phyloP scores from a whole-genome alignment of 2,888 invertebrate genomes.

The Nemapogon koenigi region DNA sequence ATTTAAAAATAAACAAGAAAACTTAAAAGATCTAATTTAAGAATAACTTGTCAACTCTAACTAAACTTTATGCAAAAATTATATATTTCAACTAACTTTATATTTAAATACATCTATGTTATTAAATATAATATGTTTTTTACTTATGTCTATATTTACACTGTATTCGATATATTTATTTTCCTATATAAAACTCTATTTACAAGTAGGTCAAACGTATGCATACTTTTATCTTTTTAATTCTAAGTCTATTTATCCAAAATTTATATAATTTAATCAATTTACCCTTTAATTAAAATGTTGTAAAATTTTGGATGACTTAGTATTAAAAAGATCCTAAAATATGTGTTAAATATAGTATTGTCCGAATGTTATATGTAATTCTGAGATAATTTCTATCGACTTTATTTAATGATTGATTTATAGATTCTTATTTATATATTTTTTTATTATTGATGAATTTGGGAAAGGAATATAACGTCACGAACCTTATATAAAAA shows the following conservation, averaged over 20 bases:
- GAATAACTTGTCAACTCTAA: not conserved
- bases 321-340: no score
- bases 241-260: no score
- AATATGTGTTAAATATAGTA: conserved; percentile 48
- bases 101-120: conserved; percentile 23
- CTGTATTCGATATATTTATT: conserved; percentile 3
- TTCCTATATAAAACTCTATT: not conserved
- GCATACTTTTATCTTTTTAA: no score
- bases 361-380: conserved; percentile 59
- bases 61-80: not conserved
- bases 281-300: no score
- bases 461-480: no score
- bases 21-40: not conserved
- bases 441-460: no score
- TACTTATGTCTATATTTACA: conserved; percentile 7
- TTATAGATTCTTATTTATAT: no score
- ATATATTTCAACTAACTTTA: conserved; percentile 19
- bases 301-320: no score
- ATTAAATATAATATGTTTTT: conserved; percentile 9
- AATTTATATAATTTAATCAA: no score
- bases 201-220: no score
- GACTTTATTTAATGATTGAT: not conserved
- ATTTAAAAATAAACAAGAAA: not conserved
- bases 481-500: no score
- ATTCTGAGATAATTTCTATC: conserved; percentile 11